phyloP scores from a whole-genome alignment of 2,113 vertebrate genomes.

The Trogon surrucura region DNA sequence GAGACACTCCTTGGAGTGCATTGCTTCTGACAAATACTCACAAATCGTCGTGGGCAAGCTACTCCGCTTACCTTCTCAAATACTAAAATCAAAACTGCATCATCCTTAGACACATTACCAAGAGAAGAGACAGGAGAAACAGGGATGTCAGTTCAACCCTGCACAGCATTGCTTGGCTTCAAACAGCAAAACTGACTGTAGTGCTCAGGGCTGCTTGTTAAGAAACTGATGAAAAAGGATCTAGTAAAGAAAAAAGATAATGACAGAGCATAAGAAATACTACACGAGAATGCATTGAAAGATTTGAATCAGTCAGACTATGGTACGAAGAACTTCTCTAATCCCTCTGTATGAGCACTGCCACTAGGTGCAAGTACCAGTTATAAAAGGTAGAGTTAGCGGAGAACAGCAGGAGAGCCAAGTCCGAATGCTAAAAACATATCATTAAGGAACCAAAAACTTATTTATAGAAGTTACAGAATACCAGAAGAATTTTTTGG shows the following conservation, averaged over 20 bases:
- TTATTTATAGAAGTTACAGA: background rate
- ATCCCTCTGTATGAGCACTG: background rate
- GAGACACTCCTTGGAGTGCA: background rate
- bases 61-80: background rate
- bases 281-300: background rate
- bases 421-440: background rate
- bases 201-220: background rate
- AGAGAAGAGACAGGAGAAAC: background rate
- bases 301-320: fast-evolving
- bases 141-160: background rate
- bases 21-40: fast-evolving
- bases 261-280: fast-evolving
- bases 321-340: background rate
- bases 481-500: background rate
- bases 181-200: background rate
- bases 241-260: background rate
- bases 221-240: background rate
- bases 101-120: background rate
- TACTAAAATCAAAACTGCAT: background rate
- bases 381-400: background rate
- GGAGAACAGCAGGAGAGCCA: background rate
- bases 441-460: background rate
- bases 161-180: too few species aligned
- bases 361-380: background rate
- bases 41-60: background rate